Base-by-base conservation (phyloP, 2,797 vertebrate genomes). In the Mus minutoides region DNA sequence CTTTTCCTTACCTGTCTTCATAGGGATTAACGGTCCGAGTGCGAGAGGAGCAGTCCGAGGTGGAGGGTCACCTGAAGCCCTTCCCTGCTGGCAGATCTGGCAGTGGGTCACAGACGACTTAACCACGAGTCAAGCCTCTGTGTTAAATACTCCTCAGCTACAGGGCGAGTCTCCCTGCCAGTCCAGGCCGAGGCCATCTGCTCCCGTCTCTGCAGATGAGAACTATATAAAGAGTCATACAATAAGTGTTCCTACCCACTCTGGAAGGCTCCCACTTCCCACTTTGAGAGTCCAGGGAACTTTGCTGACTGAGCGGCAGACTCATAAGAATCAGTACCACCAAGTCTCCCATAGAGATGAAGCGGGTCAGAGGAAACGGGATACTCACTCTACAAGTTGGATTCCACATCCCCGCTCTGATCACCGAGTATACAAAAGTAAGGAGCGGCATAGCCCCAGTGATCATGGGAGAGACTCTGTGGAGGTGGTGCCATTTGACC, bases 51-150 rank as follows among this genome's bases (percentile, higher is more conserved):
- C 77, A 12, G 6, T 92, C 97, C 80, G 43, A 52, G 95, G 90
- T 34, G n/a, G 77, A 95, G 46, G 60, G 80, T 64, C 86, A 40
- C 73, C 24, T 34, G 94, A 94, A 86, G 92, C 96, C 67, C 82
- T 96, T 90, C 95, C 88, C 73, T 96, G 91, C 40, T 85, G 96
- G 96, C 58, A 95, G 22, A 96, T 96, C 46, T 97, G 97, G 97
- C 94, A 94, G 49, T 95, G 96, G 21, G 89, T 96, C 84, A 37
- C 83, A 16, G 54, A 67, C 29, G 88, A 97, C 80, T 92, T 97
- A 76, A 84, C 62, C 71, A 94, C 43, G 22, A 87, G 46, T 90
- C 94, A 88, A n/a, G 89, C 88, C 58, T 85, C 92, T 54, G 21
- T 29, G 80, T 84, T 78, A 46, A 95, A 73, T 49, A 78, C 58